Evolutionary conservation across 2,888 invertebrate species (phyloP).

Genomic region (Caenorhabditis wallacei): DNA sequence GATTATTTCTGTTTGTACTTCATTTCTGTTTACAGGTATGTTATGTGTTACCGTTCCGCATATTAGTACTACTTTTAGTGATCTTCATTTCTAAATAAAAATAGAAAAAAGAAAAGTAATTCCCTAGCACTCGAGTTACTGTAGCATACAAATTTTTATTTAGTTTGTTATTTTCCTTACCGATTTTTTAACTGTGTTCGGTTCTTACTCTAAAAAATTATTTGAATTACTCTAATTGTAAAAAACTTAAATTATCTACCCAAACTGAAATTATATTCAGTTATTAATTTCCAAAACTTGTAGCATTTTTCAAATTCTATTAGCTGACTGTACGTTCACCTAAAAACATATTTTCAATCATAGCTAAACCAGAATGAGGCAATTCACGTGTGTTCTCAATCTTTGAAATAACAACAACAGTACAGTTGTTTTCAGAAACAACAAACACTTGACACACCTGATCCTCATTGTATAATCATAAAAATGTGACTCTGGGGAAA

Average conservation of each 20-base stretch:
- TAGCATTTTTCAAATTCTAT: no score
- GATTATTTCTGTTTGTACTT: conserved; percentile 10
- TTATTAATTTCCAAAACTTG: no score
- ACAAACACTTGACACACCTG: conserved; percentile 22
- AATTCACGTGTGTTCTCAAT: conserved; percentile 15
- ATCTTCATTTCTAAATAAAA: no score
- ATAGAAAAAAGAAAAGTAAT: no score
- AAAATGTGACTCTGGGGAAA: background rate
- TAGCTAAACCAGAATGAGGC: background rate
- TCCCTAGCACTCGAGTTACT: no score
- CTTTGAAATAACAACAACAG: conserved; percentile 5
- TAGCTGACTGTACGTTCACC: background rate
- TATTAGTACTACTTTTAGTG: background rate
- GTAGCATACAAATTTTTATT: no score
- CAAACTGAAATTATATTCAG: no score
- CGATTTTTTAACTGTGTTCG: no score
- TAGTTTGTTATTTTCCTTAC: no score
- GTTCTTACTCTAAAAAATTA: no score
- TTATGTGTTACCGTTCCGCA: conserved; percentile 10
- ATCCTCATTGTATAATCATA: background rate
- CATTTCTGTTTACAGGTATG: conserved; percentile 2
- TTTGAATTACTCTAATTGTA: no score
- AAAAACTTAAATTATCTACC: no score
- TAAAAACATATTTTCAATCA: background rate
- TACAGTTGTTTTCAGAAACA: conserved; percentile 8